Evolutionary conservation across 2,797 vertebrate genomes (phyloP), one percentile per base, ranked within the genome.

Genomic region (Centroberyx gerrardi): DNA sequence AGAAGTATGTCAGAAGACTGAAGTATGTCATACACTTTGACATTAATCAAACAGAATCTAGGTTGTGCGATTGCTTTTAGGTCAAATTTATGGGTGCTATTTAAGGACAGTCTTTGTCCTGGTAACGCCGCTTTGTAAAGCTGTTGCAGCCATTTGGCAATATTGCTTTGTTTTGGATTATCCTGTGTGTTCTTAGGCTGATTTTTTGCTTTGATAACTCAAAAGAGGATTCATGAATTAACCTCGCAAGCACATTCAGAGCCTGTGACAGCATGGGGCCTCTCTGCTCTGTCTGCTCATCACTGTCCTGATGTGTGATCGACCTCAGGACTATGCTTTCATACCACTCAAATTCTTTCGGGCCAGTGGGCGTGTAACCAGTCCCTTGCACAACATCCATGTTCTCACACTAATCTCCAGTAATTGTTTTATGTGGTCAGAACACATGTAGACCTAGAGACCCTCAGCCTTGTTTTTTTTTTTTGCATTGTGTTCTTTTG

Each of bases 31-130:
- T 1, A 48, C 4, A 38, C 29, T 58, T 60, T 7, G 60, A 66
- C 54, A 83, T 87, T 15, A 72, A 78, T 83, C 83, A 79, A 60
- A 67, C 40, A 66, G 28, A 76, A 62, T 63, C 12, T 36, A 62
- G 22, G 58, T 46, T 78, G 42, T 72, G 61, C 14, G 59, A 36
- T 13, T 48, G 68, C 29, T 42, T 38, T 48, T 17, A 31, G 58
- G 48, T 78, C 29, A 68, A 42, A 60, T 62, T 73, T 14, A 68
- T 46, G 7, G 0, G 9, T 1, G 58, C 58, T 74, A 59, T 60
- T 58, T 83, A 48, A 83, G 80, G 65, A 83, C 68, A 79, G 55
- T 33, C 2, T 46, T 66, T 61, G 22, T 27, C 28, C 17, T 54
- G 46, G 40, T 29, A 22, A 46, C 17, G 10, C 28, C 15, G 65